Evolutionary conservation across 2,888 invertebrate species (phyloP).

Genomic region (Hofmannophila pseudospretella): DNA sequence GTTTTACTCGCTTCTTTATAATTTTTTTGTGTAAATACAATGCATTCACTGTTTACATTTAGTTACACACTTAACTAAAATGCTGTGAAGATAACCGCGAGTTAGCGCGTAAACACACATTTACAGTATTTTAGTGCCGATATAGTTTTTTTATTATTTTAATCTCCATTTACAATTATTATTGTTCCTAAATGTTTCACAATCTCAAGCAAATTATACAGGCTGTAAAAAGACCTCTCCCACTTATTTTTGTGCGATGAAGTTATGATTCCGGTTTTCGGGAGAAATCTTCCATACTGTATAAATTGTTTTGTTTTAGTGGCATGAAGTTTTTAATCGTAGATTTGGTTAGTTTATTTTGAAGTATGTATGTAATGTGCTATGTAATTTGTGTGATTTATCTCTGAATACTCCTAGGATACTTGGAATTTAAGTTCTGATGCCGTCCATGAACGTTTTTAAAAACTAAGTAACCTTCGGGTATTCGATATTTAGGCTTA

Average conservation of each 20-base stretch:
- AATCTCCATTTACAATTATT: no score
- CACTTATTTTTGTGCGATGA: no score
- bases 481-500: slow-evolving; percentile 28
- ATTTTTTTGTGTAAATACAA: no score
- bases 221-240: not conserved
- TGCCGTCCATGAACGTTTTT: not conserved
- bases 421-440: not conserved
- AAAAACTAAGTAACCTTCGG: not conserved
- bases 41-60: no score
- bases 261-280: no score
- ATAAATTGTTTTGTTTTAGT: slow-evolving; percentile 16
- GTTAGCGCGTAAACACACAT: no score
- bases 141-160: no score
- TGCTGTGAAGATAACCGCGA: no score
- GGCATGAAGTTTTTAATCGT: slow-evolving; percentile 20
- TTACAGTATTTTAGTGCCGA: no score
- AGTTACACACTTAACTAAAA: no score
- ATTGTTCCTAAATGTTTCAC: slow-evolving; percentile 18
- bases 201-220: slow-evolving; percentile 16
- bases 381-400: slow-evolving; percentile 30
- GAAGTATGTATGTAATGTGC: slow-evolving; percentile 30
- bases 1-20: no score
- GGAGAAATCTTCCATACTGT: not conserved
- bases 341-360: slow-evolving; percentile 18
- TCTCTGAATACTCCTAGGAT: not conserved